A percentile compares a stretch with the other conserved stretches of the same genome.
Evolutionary conservation across 2,113 vertebrate genomes (phyloP).

Genomic region (Oostethus manadensis): DNA sequence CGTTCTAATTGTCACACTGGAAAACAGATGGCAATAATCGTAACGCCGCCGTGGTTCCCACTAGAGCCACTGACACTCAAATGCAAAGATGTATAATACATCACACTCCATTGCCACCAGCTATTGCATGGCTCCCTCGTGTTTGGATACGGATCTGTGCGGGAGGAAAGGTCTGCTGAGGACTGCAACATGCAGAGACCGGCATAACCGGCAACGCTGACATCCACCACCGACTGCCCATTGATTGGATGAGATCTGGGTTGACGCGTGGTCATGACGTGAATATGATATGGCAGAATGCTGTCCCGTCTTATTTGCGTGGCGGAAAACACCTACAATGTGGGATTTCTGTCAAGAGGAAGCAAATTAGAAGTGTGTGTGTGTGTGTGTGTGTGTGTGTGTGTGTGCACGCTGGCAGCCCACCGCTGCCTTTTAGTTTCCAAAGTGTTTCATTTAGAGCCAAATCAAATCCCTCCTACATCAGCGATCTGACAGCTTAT

Average conservation of each 20-base stretch:
- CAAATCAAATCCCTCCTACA: slow-evolving; percentile 53
- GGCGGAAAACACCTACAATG: no score
- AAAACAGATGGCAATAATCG: slow-evolving; percentile 51
- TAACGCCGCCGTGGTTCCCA: slow-evolving; percentile 29
- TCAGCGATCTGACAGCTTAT: slow-evolving; percentile 42
- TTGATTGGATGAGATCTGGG: neutral
- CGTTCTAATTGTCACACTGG: slow-evolving; percentile 54
- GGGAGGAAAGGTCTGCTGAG: slow-evolving; percentile 51
- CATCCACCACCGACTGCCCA: neutral
- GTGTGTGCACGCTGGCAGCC: slow-evolving; percentile 25
- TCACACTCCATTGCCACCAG: slow-evolving; percentile 25
- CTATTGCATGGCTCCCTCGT: slow-evolving; percentile 54
- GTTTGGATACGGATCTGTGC: slow-evolving; percentile 24
- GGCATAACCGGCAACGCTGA: no score
- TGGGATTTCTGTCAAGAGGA: no score
- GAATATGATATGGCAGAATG: no score
- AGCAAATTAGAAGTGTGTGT: neutral
- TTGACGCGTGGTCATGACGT: no score
- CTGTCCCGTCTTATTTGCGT: no score
- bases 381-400: neutral
- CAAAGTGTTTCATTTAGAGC: slow-evolving; percentile 56
- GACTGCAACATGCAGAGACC: slow-evolving; percentile 42
- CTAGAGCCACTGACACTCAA: slow-evolving; percentile 14
- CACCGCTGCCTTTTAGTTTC: slow-evolving; percentile 43
- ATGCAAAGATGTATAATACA: slow-evolving; percentile 14